Conservation (phyloP, 2,888 invertebrate genomes). For the Melikaiella ostensackeni region DNA sequence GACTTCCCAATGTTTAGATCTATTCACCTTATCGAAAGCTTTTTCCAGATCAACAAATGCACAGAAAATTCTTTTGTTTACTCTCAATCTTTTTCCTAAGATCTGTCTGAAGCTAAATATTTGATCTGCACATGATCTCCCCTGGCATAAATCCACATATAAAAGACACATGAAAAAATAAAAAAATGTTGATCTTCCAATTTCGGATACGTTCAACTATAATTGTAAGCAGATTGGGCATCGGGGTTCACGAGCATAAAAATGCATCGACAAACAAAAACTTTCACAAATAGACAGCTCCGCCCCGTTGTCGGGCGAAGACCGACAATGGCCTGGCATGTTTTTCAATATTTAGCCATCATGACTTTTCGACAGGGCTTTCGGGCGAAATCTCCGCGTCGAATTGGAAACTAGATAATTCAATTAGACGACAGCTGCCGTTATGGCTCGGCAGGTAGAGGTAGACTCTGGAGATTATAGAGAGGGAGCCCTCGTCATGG, state of each 20-base stretch:
- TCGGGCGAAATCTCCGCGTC: slow-evolving; percentile 75
- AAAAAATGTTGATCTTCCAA: background rate
- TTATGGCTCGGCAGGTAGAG: slow-evolving; percentile 59
- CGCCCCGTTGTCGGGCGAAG: slow-evolving; percentile 63
- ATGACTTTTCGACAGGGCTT: slow-evolving; percentile 75
- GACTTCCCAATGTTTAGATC: too few relatives aligned
- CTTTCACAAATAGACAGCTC: slow-evolving; percentile 62
- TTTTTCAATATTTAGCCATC: slow-evolving; percentile 77
- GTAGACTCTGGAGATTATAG: background rate
- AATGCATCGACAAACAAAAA: slow-evolving; percentile 64
- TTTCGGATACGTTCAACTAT: background rate
- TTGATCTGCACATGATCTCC: too few relatives aligned
- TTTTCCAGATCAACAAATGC: too few relatives aligned
- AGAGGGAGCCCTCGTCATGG: slow-evolving; percentile 58
- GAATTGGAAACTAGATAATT: slow-evolving; percentile 77
- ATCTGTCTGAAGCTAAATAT: too few relatives aligned
- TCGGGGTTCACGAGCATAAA: slow-evolving; percentile 60
- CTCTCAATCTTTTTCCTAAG: too few relatives aligned
- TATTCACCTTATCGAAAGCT: too few relatives aligned
- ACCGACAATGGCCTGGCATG: slow-evolving; percentile 74
- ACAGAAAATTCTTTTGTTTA: too few relatives aligned
- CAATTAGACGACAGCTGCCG: slow-evolving; percentile 76
- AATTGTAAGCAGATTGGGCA: slow-evolving; percentile 48
- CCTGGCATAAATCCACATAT: too few relatives aligned
- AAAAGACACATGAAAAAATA: background rate